Base-by-base conservation (phyloP, 2,888 invertebrate genomes). In the Acheta domesticus region DNA sequence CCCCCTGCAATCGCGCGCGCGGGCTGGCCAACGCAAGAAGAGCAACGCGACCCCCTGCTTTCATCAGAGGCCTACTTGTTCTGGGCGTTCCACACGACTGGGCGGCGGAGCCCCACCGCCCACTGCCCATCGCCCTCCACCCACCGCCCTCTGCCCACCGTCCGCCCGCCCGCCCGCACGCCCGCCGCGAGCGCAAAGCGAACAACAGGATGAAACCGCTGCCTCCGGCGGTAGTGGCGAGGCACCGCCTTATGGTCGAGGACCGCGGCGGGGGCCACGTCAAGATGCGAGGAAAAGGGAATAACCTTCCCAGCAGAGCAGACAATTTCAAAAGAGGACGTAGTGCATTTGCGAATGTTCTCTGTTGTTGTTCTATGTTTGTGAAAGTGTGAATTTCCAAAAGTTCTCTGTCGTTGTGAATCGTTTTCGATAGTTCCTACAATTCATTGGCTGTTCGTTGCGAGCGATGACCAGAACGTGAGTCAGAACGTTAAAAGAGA, bases 31-130 rank as follows among this genome's bases (percentile, higher is more conserved):
- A n/a, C 62, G n/a, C 16, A 62, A n/a, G n/a, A n/a, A 62, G 62
- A n/a, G 14, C 16, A 14, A 62, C 3, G 4, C n/a, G 62, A 62
- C 16, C 62, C 14, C 16, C 62, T 5, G 16, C n/a, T 62, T 62
- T 62, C 16, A 62, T 62, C 62, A 62, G 16, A 62, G 62, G 62
- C 62, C 62, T 62, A 62, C 62, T 62, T 16, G 62, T 62, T 62
- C 62, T 62, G 62, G 62, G 62, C 62, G 62, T 62, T 62, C 62
- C 62, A 62, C 16, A 62, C n/a, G 62, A 62, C 62, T 62, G 14
- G n/a, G 16, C n/a, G 16, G 62, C 62, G 14, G 36, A 0, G 36
- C 36, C n/a, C 62, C 62, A 14, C 16, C n/a, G 14, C 16, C n/a
- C 62, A 62, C 16, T 8, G 62, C n/a, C 62, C 62, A n/a, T 4